Evolutionary conservation across 2,113 vertebrate genomes (phyloP).

Genomic region (Grus americana): DNA sequence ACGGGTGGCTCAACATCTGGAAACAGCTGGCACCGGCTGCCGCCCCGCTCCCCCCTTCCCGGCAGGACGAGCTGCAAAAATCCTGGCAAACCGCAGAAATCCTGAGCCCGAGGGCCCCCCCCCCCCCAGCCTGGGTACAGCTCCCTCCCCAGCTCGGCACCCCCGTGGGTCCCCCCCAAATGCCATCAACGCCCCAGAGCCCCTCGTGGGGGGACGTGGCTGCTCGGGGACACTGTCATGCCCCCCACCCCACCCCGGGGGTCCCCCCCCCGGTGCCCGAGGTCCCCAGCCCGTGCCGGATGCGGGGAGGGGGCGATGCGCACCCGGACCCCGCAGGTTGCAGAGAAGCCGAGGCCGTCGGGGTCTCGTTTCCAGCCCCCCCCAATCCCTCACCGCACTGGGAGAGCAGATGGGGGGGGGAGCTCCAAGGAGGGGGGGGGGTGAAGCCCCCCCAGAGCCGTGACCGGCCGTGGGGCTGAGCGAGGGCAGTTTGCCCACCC

Average conservation of each 20-base stretch:
- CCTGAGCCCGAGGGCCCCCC: no score
- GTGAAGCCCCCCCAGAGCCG: not conserved
- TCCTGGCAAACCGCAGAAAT: not conserved
- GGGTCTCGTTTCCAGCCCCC: not conserved
- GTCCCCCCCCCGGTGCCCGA: not conserved
- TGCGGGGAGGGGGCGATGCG: no score
- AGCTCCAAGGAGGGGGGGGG: not conserved
- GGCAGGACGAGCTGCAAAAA: not conserved
- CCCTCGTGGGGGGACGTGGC: not conserved
- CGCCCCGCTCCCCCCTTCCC: not conserved
- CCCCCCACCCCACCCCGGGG: no score
- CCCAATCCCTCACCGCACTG: not conserved
- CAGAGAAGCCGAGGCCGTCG: not conserved
- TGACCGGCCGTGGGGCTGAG: no score
- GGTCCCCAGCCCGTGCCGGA: not conserved
- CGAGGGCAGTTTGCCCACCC: not conserved
- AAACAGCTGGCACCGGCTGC: not conserved
- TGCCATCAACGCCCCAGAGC: no score
- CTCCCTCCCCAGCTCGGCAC: not conserved
- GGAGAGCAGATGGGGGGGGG: no score
- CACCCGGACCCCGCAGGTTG: not conserved
- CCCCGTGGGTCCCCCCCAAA: not conserved
- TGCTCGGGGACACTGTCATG: not conserved
- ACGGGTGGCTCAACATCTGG: no score
- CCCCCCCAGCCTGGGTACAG: no score